Evolutionary conservation across 1,140 invertebrate species (phyloP).

Genomic region (Drusus annulatus): DNA sequence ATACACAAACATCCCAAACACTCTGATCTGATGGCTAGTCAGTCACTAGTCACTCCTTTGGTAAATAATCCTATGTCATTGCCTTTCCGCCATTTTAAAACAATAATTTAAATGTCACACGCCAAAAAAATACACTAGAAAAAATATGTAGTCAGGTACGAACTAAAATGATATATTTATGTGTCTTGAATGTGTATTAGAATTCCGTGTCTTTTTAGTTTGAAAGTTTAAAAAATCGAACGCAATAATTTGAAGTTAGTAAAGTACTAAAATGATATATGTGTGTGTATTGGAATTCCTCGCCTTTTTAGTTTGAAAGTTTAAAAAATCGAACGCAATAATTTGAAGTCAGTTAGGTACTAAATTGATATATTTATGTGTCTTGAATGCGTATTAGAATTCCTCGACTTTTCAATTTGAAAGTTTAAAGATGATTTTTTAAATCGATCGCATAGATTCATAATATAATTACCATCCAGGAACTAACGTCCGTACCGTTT

Average conservation of each 20-base stretch:
- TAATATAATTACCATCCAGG: slow-evolving; percentile 23
- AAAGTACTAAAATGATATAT: too few relatives aligned
- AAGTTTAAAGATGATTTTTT: neutral
- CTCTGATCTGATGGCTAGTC: too few relatives aligned
- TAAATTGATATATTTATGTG: neutral
- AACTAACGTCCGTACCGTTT: slow-evolving; percentile 19
- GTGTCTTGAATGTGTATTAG: neutral
- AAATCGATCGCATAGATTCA: neutral
- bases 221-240: neutral
- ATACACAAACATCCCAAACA: neutral
- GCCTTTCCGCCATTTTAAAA: slow-evolving; percentile 5
- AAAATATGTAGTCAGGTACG: neutral
- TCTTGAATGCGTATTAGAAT: neutral
- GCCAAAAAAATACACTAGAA: too few relatives aligned
- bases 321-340: too few relatives aligned
- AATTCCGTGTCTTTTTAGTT: too few relatives aligned
- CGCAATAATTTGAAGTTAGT: too few relatives aligned
- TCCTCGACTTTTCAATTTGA: neutral
- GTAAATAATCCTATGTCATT: slow-evolving; percentile 3
- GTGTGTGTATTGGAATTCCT: too few relatives aligned
- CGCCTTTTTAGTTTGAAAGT: too few relatives aligned
- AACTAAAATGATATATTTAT: neutral
- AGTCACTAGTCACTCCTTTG: slow-evolving; percentile 3
- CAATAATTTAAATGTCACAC: too few relatives aligned
- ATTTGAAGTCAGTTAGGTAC: neutral